Base-by-base conservation (phyloP, 1,140 invertebrate species). In the Zaprionus ghesquierei region DNA sequence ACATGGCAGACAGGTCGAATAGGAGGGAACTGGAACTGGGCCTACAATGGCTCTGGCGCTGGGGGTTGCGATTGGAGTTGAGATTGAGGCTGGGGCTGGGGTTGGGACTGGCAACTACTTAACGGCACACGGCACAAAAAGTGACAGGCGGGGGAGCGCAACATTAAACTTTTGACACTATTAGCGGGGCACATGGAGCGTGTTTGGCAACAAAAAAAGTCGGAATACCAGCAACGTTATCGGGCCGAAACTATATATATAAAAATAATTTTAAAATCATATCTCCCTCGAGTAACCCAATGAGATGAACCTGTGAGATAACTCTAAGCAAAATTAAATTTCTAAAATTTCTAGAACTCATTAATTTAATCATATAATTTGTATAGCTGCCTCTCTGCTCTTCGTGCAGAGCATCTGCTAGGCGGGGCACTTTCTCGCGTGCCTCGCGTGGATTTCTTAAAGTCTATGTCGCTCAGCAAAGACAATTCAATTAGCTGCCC, bases 161-260 rank as follows among this genome's bases (percentile, higher is more conserved):
- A 89, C 82, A 87, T 87, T 87, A 89, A 87, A 87, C 82, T 87
- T 87, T 87, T 87, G 82, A 87, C 84, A 89, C 84, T 89, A 87
- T 89, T 87, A 89, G 84, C 65, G 72, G 25, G 35, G 31, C 59
- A 58, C n/a, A 59, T 60, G 33, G 31, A 41, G 31, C 64, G 35
- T 41, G n/a, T 5, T 38, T n/a, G n/a, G 35, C 35, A 38, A 38
- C 31, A 33, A 12, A 8, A 66, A 46, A 18, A n/a, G n/a, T 12
- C 63, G 35, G n/a, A 61, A 27, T 12, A 31, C 29, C 29, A 31
- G 3, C 29, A 59, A 15, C 51, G 58, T 5, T 63, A 72, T 46
- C 75, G 50, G 29, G n/a, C 25, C 31, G 61, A 22, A 69, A 81
- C n/a, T n/a, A n/a, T n/a, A n/a, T n/a, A 79, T 87, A 73, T 79